A percentile compares a stretch with the other conserved stretches of the same genome.
Evolutionary conservation across 2,797 vertebrate species (phyloP).

Genomic region (Sebastes hubbsi): DNA sequence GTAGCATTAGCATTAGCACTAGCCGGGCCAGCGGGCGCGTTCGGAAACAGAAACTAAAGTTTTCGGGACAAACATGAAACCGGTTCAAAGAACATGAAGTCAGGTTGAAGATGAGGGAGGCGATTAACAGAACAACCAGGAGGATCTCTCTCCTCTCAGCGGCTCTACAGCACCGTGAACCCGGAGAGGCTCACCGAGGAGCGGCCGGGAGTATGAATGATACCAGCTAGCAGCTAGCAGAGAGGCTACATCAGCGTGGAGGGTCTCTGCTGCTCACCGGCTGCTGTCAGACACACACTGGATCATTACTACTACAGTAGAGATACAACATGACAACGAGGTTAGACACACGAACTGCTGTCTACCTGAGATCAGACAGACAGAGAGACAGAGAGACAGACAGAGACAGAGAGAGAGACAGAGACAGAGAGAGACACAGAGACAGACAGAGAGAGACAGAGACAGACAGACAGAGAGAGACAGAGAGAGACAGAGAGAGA

Average conservation of each 20-base stretch:
- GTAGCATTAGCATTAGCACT: slow-evolving; percentile 35
- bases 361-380: no score
- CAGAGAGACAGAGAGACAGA: no score
- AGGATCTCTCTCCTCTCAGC: rapidly evolving
- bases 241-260: slow-evolving; percentile 59
- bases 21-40: background rate
- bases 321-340: background rate
- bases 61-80: background rate
- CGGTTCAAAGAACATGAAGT: background rate
- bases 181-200: background rate
- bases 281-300: background rate
- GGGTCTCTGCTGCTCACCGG: slow-evolving; percentile 45
- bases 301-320: no score
- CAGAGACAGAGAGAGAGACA: no score
- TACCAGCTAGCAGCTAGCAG: slow-evolving; percentile 11
- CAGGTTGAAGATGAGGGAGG: rapidly evolving
- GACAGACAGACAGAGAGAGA: no score
- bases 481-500: no score
- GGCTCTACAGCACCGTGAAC: background rate
- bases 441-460: no score
- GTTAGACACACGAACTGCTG: no score
- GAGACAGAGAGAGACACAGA: no score
- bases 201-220: slow-evolving; percentile 47
- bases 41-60: background rate
- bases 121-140: rapidly evolving